Evolutionary conservation across 1,140 invertebrate genomes (phyloP), one percentile per base, ranked within the genome.

Genomic region (Condylostylus longicornis): DNA sequence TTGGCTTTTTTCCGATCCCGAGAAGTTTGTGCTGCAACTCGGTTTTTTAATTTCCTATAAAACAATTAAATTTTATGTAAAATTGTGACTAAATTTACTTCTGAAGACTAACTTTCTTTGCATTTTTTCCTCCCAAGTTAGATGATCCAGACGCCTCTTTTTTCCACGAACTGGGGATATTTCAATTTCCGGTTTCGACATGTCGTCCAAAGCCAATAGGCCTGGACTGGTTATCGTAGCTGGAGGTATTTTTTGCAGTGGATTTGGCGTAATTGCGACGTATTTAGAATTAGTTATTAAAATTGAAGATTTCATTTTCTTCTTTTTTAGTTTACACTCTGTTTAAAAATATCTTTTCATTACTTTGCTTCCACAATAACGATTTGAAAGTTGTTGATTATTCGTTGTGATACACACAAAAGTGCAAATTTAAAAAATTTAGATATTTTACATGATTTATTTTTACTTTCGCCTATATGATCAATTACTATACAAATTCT

Each of bases 1-100:
- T 79, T 79, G 0, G 82, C 82, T 60, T 96, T 96, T 54, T 97
- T 97, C n/a, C 89, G 72, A 61, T 98, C 94, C 35, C 94, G 69
- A 1, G 93, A 95, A 27, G 85, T 93, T 61, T 98, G 93, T n/a
- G 94, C 94, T 23, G 94, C 93, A 12, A 96, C 87, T 49, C 93
- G 69, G 59, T 97, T 98, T 61, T 96, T 97, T 45, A 97, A 57
- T 68, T 97, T 97, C 60, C 93, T 91, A 54, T 35, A 62, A 64
- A 50, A 54, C 27, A 44, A 34, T 5, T 14, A 6, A n/a, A 25
- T 23, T 21, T 20, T 18, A 27, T 27, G 25, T 27, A n/a, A 27
- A 13, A n/a, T 27, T 6, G 7, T 12, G 7, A 8, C 12, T 25
- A 8, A 25, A 25, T 8, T 25, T 8, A 25, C 7, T 25, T 25